Evolutionary conservation across 2,797 vertebrate species (phyloP), one percentile per base, ranked within the genome.

Genomic region (Syngnathus acus): DNA sequence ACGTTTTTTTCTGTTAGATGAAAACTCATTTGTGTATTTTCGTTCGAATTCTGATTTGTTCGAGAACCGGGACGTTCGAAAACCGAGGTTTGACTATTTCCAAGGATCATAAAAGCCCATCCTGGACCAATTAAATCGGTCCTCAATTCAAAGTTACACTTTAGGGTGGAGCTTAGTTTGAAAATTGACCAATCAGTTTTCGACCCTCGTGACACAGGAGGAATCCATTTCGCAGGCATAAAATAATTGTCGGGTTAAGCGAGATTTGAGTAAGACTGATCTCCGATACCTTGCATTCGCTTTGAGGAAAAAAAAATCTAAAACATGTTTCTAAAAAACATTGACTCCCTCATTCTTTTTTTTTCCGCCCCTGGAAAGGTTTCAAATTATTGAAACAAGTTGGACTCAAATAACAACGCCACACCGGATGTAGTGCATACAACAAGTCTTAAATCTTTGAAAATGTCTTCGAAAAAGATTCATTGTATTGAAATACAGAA

Each of bases 351-450:
- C 71, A 47, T 32, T 73, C 78, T 32, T 65, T 53, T 32, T 65
- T 53, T 90, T 87, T 82, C 90, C 90, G 87, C 89, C 90, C 88
- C 89, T 82, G 71, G 82, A 90, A 80, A 72, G 71, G 65, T 86
- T 91, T 88, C 70, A 86, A 84, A 81, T 77, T 72, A 2, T 14
- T 62, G 23, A 40, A 59, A 45, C 51, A 85, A 79, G 74, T 62
- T 68, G 0, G 16, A 63, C 8, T 1, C 11, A 19, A 32, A 40
- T 4, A 73, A 9, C 32, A n/a, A n/a, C 1, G 17, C 58, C 0
- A 0, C 0, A 60, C 74, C 79, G 81, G 87, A 85, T 78, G 19
- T 21, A 0, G 0, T 5, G 0, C 40, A 16, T 1, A 17, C 23
- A 13, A 32, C 5, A 32, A 0, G 3, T 6, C 6, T 4, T 45